phyloP scores from a whole-genome alignment of 2,797 vertebrate species.

The Pogonophryne albipinna region DNA sequence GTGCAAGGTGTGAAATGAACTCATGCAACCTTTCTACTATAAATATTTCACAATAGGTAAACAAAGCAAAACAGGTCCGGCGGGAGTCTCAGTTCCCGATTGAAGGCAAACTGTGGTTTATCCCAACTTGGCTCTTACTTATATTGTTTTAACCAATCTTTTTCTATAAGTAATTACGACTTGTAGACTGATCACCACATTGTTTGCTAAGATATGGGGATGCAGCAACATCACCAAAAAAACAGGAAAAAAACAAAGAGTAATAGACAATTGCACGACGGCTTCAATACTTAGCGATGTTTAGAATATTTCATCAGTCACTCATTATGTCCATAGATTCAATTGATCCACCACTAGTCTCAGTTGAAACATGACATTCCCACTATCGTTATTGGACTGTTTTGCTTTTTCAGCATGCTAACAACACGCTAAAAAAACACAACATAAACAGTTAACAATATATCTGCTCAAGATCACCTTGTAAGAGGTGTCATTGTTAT shows the following conservation, averaged over 20 bases:
- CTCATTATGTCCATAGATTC: neutral
- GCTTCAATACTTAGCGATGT: too few relatives aligned
- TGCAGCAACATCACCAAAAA: neutral
- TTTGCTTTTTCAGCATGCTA: neutral
- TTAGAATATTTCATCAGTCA: too few relatives aligned
- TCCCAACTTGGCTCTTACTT: neutral
- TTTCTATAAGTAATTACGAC: neutral
- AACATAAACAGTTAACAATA: neutral
- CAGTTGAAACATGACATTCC: neutral
- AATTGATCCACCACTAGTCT: neutral
- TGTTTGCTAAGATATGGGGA: neutral
- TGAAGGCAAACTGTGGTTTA: slow-evolving; percentile 12
- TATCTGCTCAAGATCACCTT: neutral
- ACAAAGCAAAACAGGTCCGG: slow-evolving; percentile 20
- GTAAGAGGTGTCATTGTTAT: neutral
- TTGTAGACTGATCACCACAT: neutral
- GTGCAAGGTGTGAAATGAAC: slow-evolving; percentile 5
- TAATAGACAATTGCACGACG: neutral
- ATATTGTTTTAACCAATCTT: neutral
- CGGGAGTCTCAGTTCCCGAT: slow-evolving; percentile 11
- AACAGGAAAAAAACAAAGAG: neutral
- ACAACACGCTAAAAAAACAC: neutral
- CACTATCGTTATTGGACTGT: neutral
- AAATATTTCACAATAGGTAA: slow-evolving; percentile 31
- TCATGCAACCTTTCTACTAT: neutral